Evolutionary conservation across 1,140 invertebrate species (phyloP), one percentile per base, ranked within the genome.

Genomic region (Chironomus striatipennis): DNA sequence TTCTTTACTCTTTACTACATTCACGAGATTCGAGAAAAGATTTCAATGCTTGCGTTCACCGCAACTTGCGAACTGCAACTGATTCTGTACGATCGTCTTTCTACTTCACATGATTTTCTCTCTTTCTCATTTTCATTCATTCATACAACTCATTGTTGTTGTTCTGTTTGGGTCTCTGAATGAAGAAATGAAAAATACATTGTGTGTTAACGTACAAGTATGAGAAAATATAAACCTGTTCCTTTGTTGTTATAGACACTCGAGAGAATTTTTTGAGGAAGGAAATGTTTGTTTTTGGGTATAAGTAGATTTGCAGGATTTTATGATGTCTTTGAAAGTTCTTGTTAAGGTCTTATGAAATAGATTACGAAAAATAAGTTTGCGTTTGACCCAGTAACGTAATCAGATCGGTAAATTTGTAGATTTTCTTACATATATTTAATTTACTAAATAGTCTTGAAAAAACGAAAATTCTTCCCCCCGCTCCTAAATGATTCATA

Each of bases 11-110:
- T 57, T 10, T 15, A 57, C 12, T 15, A 57, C 12, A 57, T 57
- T 4, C 47, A 20, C 65, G 20, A 6, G 1, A 20, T 4, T 18
- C 1, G 17, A 21, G 20, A 21, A 70, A 57, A 70, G 65, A 70
- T 70, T 70, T 70, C 65, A 70, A 70, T 70, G 65, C 65, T 70
- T 70, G 65, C 65, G 65, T 18, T 70, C 20, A 18, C 65, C 20
- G 20, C 65, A 21, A 70, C 65, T 70, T 21, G 17, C 65, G 65
- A 70, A 70, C 65, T 70, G 17, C 20, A 70, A 70, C 65, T 70
- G 20, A 70, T 70, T 70, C 20, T 70, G 65, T 70, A 17, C 20
- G 65, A 21, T 21, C 17, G 65, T 21, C 65, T 57, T 57, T 12
- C 12, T n/a, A 15, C 12, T 57, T 57, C 47, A 57, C 47, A 57